Conservation (phyloP, 2,888 invertebrate species). For the Pristionchus mayeri region DNA sequence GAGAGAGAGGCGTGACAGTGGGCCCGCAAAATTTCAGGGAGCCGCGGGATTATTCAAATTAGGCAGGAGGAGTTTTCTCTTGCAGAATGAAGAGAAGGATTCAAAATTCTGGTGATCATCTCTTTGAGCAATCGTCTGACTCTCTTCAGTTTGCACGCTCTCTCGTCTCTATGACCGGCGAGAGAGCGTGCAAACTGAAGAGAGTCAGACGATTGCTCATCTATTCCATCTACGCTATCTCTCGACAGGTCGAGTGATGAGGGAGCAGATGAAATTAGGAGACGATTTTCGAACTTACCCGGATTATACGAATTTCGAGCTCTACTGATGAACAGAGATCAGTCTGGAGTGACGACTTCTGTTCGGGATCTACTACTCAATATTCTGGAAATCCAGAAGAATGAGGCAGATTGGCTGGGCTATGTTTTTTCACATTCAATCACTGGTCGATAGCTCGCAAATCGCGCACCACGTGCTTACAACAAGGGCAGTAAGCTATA, state of each 20-base stretch:
- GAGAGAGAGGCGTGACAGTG: neutral
- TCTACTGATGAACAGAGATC: neutral
- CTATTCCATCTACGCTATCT: neutral
- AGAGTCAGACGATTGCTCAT: too few relatives aligned
- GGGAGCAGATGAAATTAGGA: neutral
- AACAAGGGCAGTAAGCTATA: neutral
- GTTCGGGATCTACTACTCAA: neutral
- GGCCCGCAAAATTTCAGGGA: neutral
- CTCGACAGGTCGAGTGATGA: neutral
- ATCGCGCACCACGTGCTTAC: neutral
- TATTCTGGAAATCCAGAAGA: neutral
- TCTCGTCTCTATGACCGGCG: too few relatives aligned
- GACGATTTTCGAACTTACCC: neutral
- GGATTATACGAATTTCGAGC: neutral
- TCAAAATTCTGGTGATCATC: neutral
- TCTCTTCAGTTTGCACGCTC: too few relatives aligned
- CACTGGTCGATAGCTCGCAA: too few relatives aligned
- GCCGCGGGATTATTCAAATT: too few relatives aligned
- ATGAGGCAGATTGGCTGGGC: neutral
- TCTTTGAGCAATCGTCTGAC: too few relatives aligned
- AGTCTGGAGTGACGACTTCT: neutral
- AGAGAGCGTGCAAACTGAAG: too few relatives aligned
- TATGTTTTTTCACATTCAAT: too few relatives aligned
- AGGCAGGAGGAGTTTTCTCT: too few relatives aligned
- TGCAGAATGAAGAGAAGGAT: neutral